phyloP scores from a whole-genome alignment of 2,888 invertebrate species.

The Apotomis capreana region DNA sequence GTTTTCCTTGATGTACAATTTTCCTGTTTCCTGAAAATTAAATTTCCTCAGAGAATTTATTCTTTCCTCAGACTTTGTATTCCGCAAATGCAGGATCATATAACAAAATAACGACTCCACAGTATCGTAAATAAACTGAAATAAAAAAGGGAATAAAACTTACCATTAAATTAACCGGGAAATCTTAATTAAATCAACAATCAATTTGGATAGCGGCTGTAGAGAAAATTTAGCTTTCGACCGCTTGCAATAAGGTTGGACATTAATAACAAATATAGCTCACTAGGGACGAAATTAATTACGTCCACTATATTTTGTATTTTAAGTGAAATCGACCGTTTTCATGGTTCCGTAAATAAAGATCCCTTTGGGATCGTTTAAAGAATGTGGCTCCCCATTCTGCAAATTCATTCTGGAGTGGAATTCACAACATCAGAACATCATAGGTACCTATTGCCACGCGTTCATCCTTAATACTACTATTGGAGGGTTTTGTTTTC shows the following conservation, averaged over 20 bases:
- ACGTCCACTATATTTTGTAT: constrained; percentile 4
- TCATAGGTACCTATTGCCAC: too few species aligned
- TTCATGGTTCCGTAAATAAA: not conserved
- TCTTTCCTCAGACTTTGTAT: not conserved
- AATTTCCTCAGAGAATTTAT: too few species aligned
- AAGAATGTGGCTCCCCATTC: too few species aligned
- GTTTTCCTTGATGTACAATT: too few species aligned
- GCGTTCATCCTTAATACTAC: too few species aligned
- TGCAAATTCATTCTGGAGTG: too few species aligned
- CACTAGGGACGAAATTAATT: not conserved
- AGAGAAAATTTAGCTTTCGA: not conserved
- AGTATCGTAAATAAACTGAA: not conserved
- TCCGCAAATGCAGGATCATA: not conserved
- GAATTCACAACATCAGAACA: too few species aligned
- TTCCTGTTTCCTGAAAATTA: too few species aligned
- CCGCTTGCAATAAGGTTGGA: not conserved
- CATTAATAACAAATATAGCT: not conserved
- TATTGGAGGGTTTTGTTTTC: too few species aligned
- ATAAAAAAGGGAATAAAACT: not conserved
- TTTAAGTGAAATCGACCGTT: not conserved
- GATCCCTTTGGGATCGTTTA: too few species aligned
- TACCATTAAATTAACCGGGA: not conserved
- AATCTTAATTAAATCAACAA: constrained; percentile 25
- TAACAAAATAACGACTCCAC: not conserved
- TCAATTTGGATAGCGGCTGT: not conserved